Base-by-base conservation (phyloP, 2,797 vertebrate species). In the Sus cebifrons region DNA sequence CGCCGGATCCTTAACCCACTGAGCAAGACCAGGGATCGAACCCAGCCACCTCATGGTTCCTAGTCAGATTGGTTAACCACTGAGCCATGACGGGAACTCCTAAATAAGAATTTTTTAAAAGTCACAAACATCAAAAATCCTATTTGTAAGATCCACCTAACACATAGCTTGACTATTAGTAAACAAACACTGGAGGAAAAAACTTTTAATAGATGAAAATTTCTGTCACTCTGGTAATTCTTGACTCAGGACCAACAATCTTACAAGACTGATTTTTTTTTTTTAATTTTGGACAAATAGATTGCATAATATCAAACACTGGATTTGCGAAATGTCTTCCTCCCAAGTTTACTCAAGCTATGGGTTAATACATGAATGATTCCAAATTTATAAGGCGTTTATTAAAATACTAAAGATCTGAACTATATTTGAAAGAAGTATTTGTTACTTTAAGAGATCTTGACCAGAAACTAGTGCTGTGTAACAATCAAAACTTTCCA, bases 281-380 rank as follows among this genome's bases (percentile, higher is more conserved):
- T 91, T 94, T 74, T 74, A 78, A 58, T 52, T 71, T 85, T 84
- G 14, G 67, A 85, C 27, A 94, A 95, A 78, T 1, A 94, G 40
- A 91, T 21, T 77, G 13, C 52, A 78, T 32, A 86, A 71, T 36
- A 71, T 52, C 54, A 93, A 86, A 77, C 25, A 79, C 0, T 79
- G 40, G 67, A 85, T 11, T 65, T 90, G 68, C 21, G 18, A 95
- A 78, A 58, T 71, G 12, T 73, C 27, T 78, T 68, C 32, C 64
- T 96, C 85, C 20, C 92, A 75, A 86, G 64, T 89, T 83, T 91
- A 95, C 64, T 94, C n/a, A 91, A 60, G 64, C 89, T 68, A 5
- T 78, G 6, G 86, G 16, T 29, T 79, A 54, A 88, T 40, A 74
- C 20, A 71, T 44, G 56, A 12, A 75, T 64, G 18, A 74, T 87